phyloP scores from a whole-genome alignment of 1,140 invertebrate species.

The Drosophila nannoptera region DNA sequence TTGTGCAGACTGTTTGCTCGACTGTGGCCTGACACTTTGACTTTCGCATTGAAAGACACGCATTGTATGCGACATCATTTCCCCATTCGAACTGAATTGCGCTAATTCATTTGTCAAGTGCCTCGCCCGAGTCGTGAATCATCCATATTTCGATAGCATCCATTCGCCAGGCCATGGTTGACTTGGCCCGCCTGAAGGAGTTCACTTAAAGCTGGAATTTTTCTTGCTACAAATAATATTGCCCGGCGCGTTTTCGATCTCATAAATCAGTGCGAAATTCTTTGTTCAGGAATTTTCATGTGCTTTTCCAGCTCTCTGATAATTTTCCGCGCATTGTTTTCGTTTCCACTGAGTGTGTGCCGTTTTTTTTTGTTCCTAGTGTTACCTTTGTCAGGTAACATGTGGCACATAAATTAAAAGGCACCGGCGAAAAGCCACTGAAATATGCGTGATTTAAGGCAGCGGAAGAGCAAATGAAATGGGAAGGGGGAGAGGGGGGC shows the following conservation, averaged over 20 bases:
- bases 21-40: slow-evolving; percentile 73
- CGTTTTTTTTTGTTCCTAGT: slow-evolving; percentile 30
- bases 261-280: slow-evolving; percentile 75
- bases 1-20: slow-evolving; percentile 64
- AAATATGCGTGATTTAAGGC: slow-evolving; percentile 35
- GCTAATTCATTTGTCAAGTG: slow-evolving; percentile 76
- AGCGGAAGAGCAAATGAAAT: slow-evolving; percentile 45
- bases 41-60: slow-evolving; percentile 67
- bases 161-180: slow-evolving; percentile 31
- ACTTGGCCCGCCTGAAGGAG: slow-evolving; percentile 6
- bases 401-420: slow-evolving; percentile 70
- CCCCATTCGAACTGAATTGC: slow-evolving; percentile 48
- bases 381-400: slow-evolving; percentile 65
- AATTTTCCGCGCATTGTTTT: slow-evolving; percentile 58
- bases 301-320: slow-evolving; percentile 17
- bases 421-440: slow-evolving; percentile 24
- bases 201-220: slow-evolving; percentile 19
- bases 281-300: slow-evolving; percentile 47
- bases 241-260: slow-evolving; percentile 22
- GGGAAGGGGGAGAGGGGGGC: background rate
- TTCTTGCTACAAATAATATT: slow-evolving; percentile 9
- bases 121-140: slow-evolving; percentile 49
- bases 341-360: slow-evolving; percentile 6
- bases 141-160: slow-evolving; percentile 37
- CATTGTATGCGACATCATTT: slow-evolving; percentile 62